Evolutionary conservation across 2,797 vertebrate species (phyloP), one percentile per base, ranked within the genome.

Genomic region (Brotula barbata): DNA sequence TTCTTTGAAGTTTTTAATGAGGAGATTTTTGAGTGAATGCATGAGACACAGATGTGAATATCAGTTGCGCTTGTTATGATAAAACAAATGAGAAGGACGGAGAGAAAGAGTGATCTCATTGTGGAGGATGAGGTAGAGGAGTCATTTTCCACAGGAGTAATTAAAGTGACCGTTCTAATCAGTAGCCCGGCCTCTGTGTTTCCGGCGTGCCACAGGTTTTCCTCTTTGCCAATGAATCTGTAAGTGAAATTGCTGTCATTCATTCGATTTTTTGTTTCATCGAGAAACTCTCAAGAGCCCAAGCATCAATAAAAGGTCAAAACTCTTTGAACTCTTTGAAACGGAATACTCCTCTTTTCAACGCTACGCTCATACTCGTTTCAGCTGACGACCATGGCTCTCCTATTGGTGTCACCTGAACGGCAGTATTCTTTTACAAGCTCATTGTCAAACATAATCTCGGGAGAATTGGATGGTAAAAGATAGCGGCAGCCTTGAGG

Each of bases 341-440:
- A 89, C 55, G 7, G 46, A 72, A 87, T 71, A 60, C 21, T 59
- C 56, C 54, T 40, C 67, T 51, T 68, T 75, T 66, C 52, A 82
- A 42, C 34, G 36, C 59, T 34, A 25, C 64, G 71, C 66, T 75
- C 48, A 52, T 25, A 46, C 73, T 15, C 16, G 77, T 87, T 78
- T 67, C 89, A 52, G n/a, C 15, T n/a, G 61, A 79, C 70, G 58
- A 73, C 39, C 17, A 42, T 44, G 41, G 57, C 48, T 22, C 62
- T 57, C 36, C 59, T 72, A 65, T 64, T 77, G 60, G 83, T 70
- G 84, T 66, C 52, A 45, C 66, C 59, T 67, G 69, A 51, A 56
- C 19, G 14, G 62, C 65, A 43, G 72, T 64, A 43, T 81, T 65
- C 15, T 48, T 85, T 83, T 80, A 82, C 70, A 6, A 62, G 66